phyloP scores from a whole-genome alignment of 2,888 invertebrate genomes.

The Sisyra terminalis region DNA sequence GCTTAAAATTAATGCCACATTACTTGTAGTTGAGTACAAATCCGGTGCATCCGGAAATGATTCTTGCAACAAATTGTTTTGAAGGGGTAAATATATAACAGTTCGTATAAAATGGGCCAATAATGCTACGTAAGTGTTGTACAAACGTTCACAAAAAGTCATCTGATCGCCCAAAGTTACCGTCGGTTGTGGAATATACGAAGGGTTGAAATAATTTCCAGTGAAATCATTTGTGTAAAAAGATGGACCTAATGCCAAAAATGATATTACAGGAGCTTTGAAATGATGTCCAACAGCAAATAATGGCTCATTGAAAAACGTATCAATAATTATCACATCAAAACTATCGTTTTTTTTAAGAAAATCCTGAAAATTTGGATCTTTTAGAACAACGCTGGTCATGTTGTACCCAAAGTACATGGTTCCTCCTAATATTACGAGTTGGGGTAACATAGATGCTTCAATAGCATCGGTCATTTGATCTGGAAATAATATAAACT shows the following conservation, averaged over 20 bases:
- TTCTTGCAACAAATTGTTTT: conserved; percentile 13
- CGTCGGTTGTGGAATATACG: conserved; percentile 31
- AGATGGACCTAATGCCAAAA: conserved; percentile 28
- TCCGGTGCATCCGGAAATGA: conserved; percentile 17
- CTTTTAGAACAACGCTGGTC: conserved; percentile 9
- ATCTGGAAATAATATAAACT: not conserved
- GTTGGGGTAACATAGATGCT: too few relatives aligned
- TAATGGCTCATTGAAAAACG: conserved; percentile 31
- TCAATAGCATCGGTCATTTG: not conserved
- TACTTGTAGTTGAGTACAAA: conserved; percentile 14
- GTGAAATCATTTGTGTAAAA: conserved; percentile 28
- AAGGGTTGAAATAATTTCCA: conserved; percentile 29
- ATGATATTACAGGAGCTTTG: conserved; percentile 22
- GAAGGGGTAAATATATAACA: conserved; percentile 10
- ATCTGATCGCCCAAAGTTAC: conserved; percentile 26
- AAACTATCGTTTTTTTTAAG: conserved; percentile 22
- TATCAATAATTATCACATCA: conserved; percentile 27
- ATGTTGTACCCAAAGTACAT: not conserved
- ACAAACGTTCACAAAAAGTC: conserved; percentile 31
- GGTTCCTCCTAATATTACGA: not conserved
- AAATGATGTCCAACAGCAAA: conserved; percentile 23
- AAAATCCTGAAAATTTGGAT: conserved; percentile 15
- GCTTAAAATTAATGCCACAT: conserved; percentile 16
- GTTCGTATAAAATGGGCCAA: conserved; percentile 6
- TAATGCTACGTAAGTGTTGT: conserved; percentile 16